Conservation (phyloP, 2,888 invertebrate genomes). For the Ectemnius continuus region DNA sequence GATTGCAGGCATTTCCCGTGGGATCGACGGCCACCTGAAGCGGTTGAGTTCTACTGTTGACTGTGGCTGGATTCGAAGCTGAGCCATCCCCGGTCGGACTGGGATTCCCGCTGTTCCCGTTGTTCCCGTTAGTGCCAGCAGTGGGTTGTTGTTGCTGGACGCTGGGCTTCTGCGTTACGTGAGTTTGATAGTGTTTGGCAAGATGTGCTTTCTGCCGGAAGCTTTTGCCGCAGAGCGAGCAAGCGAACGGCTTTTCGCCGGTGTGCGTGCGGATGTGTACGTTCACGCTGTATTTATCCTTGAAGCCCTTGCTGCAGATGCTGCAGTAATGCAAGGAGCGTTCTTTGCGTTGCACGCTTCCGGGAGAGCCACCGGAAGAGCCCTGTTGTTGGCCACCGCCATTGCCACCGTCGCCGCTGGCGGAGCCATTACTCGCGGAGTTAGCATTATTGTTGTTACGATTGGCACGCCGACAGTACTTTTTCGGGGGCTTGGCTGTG, state of each 20-base stretch:
- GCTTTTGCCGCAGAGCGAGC: constrained; percentile 95
- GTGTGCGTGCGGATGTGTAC: constrained; percentile 99
- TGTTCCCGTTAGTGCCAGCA: constrained; percentile 37
- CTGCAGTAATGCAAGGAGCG: constrained; percentile 94
- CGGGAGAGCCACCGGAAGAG: constrained; percentile 75
- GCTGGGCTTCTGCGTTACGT: constrained; percentile 89
- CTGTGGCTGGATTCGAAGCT: constrained; percentile 28
- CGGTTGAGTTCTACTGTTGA: constrained; percentile 52
- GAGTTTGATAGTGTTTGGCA: constrained; percentile 95
- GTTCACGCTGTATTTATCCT: constrained; percentile 98
- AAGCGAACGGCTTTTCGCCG: constrained; percentile 98
- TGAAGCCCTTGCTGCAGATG: constrained; percentile 95
- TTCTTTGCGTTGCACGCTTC: constrained; percentile 86
- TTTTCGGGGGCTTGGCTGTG: constrained; percentile 82
- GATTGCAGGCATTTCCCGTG: constrained; percentile 60
- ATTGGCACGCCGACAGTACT: constrained; percentile 85
- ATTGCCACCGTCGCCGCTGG: constrained; percentile 33
- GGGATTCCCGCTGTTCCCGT: constrained; percentile 56
- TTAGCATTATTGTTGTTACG: constrained; percentile 68
- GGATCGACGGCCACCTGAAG: constrained; percentile 59
- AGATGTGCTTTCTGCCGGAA: constrained; percentile 95
- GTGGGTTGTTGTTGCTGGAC: constrained; percentile 80
- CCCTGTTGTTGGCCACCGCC: constrained; percentile 64
- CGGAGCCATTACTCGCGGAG: constrained; percentile 59
- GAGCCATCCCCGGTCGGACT: constrained; percentile 56